Conservation (phyloP, 2,888 invertebrate genomes). For the Zygaena filipendulae region DNA sequence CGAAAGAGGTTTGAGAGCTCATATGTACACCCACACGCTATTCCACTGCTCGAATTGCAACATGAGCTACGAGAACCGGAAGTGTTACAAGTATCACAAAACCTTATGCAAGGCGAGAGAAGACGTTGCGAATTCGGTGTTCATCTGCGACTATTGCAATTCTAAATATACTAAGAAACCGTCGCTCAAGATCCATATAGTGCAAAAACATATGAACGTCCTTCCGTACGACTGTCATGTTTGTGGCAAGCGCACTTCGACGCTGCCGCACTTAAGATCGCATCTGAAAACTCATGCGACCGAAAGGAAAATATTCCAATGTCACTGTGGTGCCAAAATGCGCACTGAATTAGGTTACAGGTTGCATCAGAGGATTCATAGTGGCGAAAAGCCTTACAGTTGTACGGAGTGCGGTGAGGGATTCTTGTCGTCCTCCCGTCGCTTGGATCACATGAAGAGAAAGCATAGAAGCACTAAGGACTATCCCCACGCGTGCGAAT, state of each 20-base stretch:
- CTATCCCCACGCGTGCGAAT: slow-evolving; percentile 35
- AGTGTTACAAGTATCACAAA: slow-evolving; percentile 38
- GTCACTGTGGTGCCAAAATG: slow-evolving; percentile 42
- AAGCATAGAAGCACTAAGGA: slow-evolving; percentile 33
- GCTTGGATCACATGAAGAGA: slow-evolving; percentile 47
- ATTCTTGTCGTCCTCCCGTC: slow-evolving; percentile 46
- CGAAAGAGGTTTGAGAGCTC: slow-evolving; percentile 35
- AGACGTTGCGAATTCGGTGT: slow-evolving; percentile 15
- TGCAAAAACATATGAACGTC: slow-evolving; percentile 47
- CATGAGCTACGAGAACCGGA: slow-evolving; percentile 35
- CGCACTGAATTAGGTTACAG: slow-evolving; percentile 35
- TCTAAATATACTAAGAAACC: slow-evolving; percentile 40
- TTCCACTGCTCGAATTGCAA: slow-evolving; percentile 38
- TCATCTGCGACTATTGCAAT: slow-evolving; percentile 42
- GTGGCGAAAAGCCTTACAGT: slow-evolving; percentile 42
- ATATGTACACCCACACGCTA: slow-evolving; percentile 35
- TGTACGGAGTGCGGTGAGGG: slow-evolving; percentile 41
- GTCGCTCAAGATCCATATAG: slow-evolving; percentile 41
- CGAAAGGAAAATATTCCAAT: slow-evolving; percentile 30
- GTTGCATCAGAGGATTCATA: slow-evolving; percentile 43
- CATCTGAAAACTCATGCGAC: slow-evolving; percentile 36
- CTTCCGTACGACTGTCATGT: slow-evolving; percentile 37
- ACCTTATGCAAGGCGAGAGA: slow-evolving; percentile 23
- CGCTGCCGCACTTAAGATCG: slow-evolving; percentile 33
- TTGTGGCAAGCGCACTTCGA: slow-evolving; percentile 48